Base-by-base conservation (phyloP, 1,140 invertebrate species). In the Palaemon carinicauda region DNA sequence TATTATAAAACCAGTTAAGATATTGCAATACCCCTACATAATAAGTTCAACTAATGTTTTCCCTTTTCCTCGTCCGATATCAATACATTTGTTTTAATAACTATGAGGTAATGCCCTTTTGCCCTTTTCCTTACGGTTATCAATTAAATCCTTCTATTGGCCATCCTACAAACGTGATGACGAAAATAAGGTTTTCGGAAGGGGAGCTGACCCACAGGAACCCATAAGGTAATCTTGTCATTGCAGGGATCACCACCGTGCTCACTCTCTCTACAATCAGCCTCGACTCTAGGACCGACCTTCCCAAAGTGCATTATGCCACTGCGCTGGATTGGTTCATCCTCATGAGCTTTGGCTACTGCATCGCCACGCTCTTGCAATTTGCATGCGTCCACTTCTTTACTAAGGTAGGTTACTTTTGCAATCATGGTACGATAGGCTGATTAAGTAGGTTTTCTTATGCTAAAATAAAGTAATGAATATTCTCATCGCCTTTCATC, bases 321-420 rank as follows among this genome's bases (percentile, higher is more conserved):
- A 98, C 97, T 3, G 97, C 97, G 0, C 91, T 98, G 0, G 97
- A 98, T 91, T 97, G 96, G 95, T 99, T 98, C 91, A 93, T 98
- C 14, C 93, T 98, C 51, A 97, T 97, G 94, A 97, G 96, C 90
- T 98, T 98, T 90, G 95, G 96, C 33, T 99, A 98, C 91, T 97
- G 97, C 90, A 97, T 98, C 88, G 96, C 96, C 0, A 98, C 97
- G 0, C 92, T 98, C 3, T 92, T 98, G 7, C 96, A 98, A 91
- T 98, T 98, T 90, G 97, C 97, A 7, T 96, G 96, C 0, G 97
- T 98, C 0, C 97, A 98, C 92, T 98, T 98, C 91, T 98, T 97
- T 90, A 98, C 96, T 0, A 97, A 98, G 93, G 94, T 95, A 91
- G 90, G 29, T n/a, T 1, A 12, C n/a, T n/a, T n/a, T n/a, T n/a